A percentile compares a stretch with the other conserved stretches of the same genome.
phyloP scores from a whole-genome alignment of 1,140 invertebrate species.

The Saxidomus purpurata region DNA sequence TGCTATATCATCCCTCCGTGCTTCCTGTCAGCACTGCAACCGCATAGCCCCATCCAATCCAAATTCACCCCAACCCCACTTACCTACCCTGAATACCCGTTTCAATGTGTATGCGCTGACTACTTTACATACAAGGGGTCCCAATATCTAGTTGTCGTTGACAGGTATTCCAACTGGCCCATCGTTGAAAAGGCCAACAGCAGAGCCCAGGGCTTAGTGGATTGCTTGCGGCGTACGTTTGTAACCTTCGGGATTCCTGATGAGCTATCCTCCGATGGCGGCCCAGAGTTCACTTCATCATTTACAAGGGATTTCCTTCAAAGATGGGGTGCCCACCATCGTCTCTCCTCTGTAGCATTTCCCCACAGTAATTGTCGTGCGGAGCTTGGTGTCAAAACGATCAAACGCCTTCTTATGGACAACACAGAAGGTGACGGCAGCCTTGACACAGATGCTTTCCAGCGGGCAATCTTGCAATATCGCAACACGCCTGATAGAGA shows the following conservation, averaged over 20 bases:
- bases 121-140: slow-evolving; percentile 61
- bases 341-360: slow-evolving; percentile 67
- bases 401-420: slow-evolving; percentile 65
- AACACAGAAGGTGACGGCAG: slow-evolving; percentile 65
- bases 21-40: slow-evolving; percentile 63
- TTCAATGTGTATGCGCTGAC: slow-evolving; percentile 72
- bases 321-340: slow-evolving; percentile 65
- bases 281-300: slow-evolving; percentile 66
- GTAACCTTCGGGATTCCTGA: slow-evolving; percentile 67
- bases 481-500: slow-evolving; percentile 72
- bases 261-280: slow-evolving; percentile 66
- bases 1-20: slow-evolving; percentile 57
- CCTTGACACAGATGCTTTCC: slow-evolving; percentile 66
- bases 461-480: slow-evolving; percentile 72
- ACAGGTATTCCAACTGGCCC: slow-evolving; percentile 62
- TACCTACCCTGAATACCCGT: slow-evolving; percentile 61
- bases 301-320: slow-evolving; percentile 54
- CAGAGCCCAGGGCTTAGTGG: slow-evolving; percentile 50
- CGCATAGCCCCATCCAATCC: slow-evolving; percentile 63
- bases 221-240: slow-evolving; percentile 57
- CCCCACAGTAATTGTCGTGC: slow-evolving; percentile 67
- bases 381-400: slow-evolving; percentile 68
- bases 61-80: slow-evolving; percentile 49
- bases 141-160: slow-evolving; percentile 63
- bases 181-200: slow-evolving; percentile 29